Evolutionary conservation across 64 coral and sea anemone genomes (phyloP), one percentile per base, ranked within the genome.

Genomic region (Acropora tenuis): DNA sequence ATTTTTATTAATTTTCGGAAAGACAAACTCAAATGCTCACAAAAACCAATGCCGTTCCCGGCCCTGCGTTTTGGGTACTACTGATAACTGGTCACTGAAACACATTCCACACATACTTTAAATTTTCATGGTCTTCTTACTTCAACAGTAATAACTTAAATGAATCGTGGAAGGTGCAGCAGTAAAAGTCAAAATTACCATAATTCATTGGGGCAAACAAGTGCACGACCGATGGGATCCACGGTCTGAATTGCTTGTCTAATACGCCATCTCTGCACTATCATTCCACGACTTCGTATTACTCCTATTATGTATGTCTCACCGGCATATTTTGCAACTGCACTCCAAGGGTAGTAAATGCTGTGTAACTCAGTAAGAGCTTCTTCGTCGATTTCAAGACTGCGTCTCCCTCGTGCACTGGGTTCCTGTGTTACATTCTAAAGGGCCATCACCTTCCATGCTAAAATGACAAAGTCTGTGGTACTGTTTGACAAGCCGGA

Each of bases 141-240:
- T 52, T 80, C 19, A 8, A 53, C 1, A 80, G 19, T 80, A 80
- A 80, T n/a, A 49, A 17, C 43, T 49, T 5, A 58, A 49, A 82
- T 8, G 41, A 82, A 58, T 55, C 1, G 2, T 46, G 72, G 49
- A 43, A 75, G 55, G n/a, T 75, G 72, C 3, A 19, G 75, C 8
- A 73, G 41, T 75, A 75, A 60, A 73, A 68, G 1, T 68, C 18
- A 77, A 91, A 75, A 40, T 84, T 84, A 41, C 80, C 79, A 91
- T 43, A 91, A 84, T 20, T 79, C 79, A 83, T 91, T 91, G 48
- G 79, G 69, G 79, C 89, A 91, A 7, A 63, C 60, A 63, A 87
- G 41, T 41, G 91, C 83, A 55, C 76, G 91, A 80, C 84, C 88
- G 16, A 93, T 87, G 8, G 90, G 90, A 79, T 92, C 83, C 61